Evolutionary conservation across 64 coral and sea anemone species (phyloP).

Genomic region (Stichodactyla helianthus): DNA sequence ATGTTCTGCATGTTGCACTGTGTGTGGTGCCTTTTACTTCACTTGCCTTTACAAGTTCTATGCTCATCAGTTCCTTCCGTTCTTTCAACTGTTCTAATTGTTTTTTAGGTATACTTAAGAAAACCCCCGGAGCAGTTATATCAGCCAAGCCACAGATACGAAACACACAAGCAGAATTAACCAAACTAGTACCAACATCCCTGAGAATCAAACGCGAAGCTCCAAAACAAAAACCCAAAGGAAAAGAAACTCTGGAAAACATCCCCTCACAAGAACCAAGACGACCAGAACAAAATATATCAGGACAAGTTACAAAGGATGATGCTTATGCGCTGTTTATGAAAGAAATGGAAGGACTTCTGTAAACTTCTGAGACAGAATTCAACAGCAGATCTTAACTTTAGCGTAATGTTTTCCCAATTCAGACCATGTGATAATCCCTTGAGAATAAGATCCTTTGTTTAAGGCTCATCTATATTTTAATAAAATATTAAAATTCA

Average conservation of each 20-base stretch:
- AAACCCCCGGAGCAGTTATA: constrained; percentile 69
- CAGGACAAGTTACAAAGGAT: constrained; percentile 75
- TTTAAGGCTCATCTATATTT: too few relatives aligned
- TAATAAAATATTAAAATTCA: too few relatives aligned
- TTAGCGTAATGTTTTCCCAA: too few relatives aligned
- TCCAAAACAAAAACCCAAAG: constrained; percentile 74
- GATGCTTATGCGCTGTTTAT: constrained; percentile 98
- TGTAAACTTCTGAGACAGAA: constrained; percentile 30
- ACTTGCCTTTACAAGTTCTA: neutral
- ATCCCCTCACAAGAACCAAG: constrained; percentile 48
- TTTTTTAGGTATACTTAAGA: constrained; percentile 56
- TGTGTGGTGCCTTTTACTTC: neutral
- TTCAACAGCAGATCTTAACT: too few relatives aligned
- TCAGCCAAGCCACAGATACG: constrained; percentile 92
- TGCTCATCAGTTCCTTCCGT: neutral
- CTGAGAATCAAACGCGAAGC: constrained; percentile 91
- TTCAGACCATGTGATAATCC: too few relatives aligned
- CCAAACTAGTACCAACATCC: constrained; percentile 87
- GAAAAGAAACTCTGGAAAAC: constrained; percentile 65
- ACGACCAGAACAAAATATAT: constrained; percentile 57
- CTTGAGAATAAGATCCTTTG: too few relatives aligned
- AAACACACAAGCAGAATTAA: constrained; percentile 95
- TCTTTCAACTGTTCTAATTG: neutral
- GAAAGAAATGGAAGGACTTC: constrained; percentile 97
- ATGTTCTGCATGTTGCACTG: too few relatives aligned